A percentile compares a stretch with the other conserved stretches of the same genome.
Evolutionary conservation across 2,797 vertebrate species (phyloP).

Genomic region (Merluccius polli): DNA sequence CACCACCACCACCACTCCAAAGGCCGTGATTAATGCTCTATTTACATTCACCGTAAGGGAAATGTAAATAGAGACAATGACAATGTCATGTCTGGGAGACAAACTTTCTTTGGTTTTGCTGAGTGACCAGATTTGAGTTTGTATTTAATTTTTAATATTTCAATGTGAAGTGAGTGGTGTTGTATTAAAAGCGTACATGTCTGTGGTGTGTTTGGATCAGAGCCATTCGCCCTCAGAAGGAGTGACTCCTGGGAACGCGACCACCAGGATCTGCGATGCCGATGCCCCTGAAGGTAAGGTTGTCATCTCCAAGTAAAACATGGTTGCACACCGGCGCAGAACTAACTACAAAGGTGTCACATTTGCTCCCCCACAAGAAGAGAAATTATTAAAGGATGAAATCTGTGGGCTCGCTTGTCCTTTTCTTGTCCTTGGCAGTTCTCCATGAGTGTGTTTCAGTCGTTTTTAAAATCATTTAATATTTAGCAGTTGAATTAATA

Average conservation of each 20-base stretch:
- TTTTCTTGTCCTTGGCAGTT: slow-evolving; percentile 26
- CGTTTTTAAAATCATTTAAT: slow-evolving; percentile 40
- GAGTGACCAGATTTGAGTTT: not conserved
- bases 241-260: slow-evolving; percentile 68
- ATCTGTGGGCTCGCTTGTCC: not conserved
- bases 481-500: slow-evolving; percentile 54
- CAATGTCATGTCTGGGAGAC: not conserved
- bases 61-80: too few species aligned
- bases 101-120: not conserved
- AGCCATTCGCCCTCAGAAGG: slow-evolving; percentile 66
- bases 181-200: slow-evolving; percentile 21
- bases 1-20: not conserved
- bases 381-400: not conserved
- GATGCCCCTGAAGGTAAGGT: slow-evolving; percentile 89
- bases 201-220: slow-evolving; percentile 55
- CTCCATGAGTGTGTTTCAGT: not conserved
- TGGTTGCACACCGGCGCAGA: slow-evolving; percentile 18
- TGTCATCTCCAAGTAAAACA: slow-evolving; percentile 31
- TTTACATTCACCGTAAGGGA: not conserved
- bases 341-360: not conserved
- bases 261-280: slow-evolving; percentile 85
- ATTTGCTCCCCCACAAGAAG: not conserved
- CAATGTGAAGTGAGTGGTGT: not conserved
- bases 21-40: not conserved
- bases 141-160: too few species aligned